These are phyloP conservation scores for Tangara arthus DNA, from an alignment of 2,797 vertebrate species.

Conservation along the genomic window DNA sequence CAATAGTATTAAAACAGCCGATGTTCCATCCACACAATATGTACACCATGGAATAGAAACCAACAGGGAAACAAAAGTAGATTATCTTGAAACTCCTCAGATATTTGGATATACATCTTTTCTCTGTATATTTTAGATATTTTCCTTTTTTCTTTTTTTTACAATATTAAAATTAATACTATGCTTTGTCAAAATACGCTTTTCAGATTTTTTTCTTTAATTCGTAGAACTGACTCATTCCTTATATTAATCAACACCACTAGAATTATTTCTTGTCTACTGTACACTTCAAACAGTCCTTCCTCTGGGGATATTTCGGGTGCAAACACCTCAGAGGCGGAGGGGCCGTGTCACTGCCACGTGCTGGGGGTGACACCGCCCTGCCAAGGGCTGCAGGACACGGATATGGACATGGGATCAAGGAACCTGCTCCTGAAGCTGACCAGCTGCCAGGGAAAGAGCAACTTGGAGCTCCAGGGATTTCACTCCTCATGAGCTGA, in stretches of 20 bases:
- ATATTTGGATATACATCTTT: constrained; percentile 26
- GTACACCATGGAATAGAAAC: constrained; percentile 59
- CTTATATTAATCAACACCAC: not conserved
- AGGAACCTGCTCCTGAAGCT: not conserved
- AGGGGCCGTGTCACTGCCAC: not conserved
- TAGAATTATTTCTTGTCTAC: not conserved
- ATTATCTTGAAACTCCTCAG: constrained; percentile 19
- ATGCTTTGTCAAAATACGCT: constrained; percentile 38
- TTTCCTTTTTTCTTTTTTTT: constrained; percentile 11
- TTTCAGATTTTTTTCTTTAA: not conserved
- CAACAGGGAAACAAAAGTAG: constrained; percentile 49
- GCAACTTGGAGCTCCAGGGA: not conserved
- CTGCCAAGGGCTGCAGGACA: accelerated
- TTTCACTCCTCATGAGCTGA: accelerated
- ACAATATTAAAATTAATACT: constrained; percentile 55
- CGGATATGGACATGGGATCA: accelerated
- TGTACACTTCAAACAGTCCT: constrained; percentile 28
- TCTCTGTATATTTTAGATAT: constrained; percentile 60
- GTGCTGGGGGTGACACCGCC: not conserved
- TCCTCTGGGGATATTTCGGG: not conserved
- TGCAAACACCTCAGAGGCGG: not conserved
- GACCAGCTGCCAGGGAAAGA: not conserved
- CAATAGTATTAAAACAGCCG: constrained; percentile 58
- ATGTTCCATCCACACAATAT: constrained; percentile 58
- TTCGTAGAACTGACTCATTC: not conserved